Conservation (phyloP, 2,113 vertebrate species). For the Crotalus viridis region DNA sequence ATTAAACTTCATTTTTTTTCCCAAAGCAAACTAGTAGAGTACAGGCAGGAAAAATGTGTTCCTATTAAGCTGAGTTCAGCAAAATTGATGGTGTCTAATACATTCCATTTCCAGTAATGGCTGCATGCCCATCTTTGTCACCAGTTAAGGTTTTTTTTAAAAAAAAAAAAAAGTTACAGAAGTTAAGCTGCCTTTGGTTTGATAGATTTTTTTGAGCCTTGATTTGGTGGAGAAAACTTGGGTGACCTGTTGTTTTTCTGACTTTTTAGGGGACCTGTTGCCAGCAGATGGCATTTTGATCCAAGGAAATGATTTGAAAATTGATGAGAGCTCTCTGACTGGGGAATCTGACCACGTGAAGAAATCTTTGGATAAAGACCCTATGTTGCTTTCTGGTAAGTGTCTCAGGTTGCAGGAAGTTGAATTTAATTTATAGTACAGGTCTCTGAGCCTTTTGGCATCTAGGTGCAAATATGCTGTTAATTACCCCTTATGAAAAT, state of each 20-base stretch:
- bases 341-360: slow-evolving; percentile 95
- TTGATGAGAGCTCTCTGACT: slow-evolving; percentile 94
- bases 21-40: background rate
- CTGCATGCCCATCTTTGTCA: background rate
- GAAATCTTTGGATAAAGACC: slow-evolving; percentile 90
- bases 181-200: background rate
- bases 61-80: background rate
- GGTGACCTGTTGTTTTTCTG: background rate
- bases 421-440: background rate
- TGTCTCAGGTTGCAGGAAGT: background rate
- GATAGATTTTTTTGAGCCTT: background rate
- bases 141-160: background rate
- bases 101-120: background rate
- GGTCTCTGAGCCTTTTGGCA: no score
- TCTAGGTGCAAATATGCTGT: background rate
- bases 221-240: background rate
- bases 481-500: background rate
- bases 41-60: no score
- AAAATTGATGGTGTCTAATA: background rate
- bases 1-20: background rate
- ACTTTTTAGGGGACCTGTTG: slow-evolving; percentile 85
- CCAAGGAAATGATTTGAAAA: slow-evolving; percentile 97
- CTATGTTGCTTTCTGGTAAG: slow-evolving; percentile 94
- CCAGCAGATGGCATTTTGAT: slow-evolving; percentile 93
- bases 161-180: background rate